Evolutionary conservation across 2,888 invertebrate species (phyloP).

Genomic region (Apamea monoglypha): DNA sequence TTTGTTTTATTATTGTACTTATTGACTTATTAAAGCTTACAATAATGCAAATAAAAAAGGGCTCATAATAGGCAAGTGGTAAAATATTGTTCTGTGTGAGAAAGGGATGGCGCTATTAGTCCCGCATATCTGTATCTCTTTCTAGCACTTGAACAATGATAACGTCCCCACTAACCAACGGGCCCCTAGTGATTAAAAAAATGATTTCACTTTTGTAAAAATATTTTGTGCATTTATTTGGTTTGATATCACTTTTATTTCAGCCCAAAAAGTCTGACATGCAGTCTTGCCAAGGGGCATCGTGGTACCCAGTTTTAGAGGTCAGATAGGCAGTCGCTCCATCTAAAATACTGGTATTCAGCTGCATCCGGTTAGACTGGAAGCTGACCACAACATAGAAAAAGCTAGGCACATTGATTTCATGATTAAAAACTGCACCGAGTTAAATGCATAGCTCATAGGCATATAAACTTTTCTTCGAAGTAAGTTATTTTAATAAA

Average conservation of each 20-base stretch:
- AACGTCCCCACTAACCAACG: not conserved
- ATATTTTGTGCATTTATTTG: not conserved
- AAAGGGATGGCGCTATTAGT: not conserved
- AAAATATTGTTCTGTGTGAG: not conserved
- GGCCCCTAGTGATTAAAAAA: not conserved
- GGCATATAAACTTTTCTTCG: too few species aligned
- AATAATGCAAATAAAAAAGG: conserved; percentile 7
- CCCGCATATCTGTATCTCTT: not conserved
- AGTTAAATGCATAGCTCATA: too few species aligned
- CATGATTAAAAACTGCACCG: not conserved
- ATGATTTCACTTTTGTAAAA: not conserved
- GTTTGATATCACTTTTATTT: not conserved
- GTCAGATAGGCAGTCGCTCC: not conserved
- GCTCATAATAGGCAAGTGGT: not conserved
- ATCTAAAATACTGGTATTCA: too few species aligned
- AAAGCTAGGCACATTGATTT: not conserved
- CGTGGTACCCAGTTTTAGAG: not conserved
- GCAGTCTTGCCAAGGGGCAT: not conserved
- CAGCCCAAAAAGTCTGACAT: not conserved
- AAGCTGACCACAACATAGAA: not conserved
- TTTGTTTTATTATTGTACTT: conserved; percentile 44
- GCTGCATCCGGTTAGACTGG: not conserved
- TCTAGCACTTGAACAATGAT: not conserved
- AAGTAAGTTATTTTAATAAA: too few species aligned
- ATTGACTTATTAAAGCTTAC: conserved; percentile 39